These are phyloP conservation scores for Azemiops feae DNA, from an alignment of 2,113 vertebrate genomes.

Conservation along the genomic window DNA sequence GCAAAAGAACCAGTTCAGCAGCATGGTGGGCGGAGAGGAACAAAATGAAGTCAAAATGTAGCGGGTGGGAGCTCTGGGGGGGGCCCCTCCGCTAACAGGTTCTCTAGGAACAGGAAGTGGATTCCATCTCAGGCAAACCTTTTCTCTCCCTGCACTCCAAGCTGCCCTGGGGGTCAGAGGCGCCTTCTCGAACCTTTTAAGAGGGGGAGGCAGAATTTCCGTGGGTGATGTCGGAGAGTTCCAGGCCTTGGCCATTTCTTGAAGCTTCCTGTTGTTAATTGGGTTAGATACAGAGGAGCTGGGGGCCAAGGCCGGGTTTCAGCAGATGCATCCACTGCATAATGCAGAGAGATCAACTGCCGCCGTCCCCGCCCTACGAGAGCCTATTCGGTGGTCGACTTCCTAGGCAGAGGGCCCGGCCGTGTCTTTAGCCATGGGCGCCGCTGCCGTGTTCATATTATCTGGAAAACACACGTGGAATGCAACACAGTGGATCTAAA, in stretches of 20 bases:
- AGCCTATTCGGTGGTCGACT: neutral
- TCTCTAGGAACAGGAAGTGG: neutral
- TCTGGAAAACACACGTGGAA: neutral
- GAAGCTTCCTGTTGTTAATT: neutral
- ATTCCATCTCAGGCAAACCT: neutral
- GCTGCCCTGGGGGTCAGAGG: neutral
- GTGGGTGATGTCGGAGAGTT: neutral
- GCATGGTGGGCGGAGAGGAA: neutral
- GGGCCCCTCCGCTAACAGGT: neutral
- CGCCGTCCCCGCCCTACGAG: too few relatives aligned
- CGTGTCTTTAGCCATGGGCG: neutral
- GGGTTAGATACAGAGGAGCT: too few relatives aligned
- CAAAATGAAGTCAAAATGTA: neutral
- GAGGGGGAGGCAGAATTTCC: neutral
- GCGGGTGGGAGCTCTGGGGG: too few relatives aligned
- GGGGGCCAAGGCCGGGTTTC: neutral
- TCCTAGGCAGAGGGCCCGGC: neutral
- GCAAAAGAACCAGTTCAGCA: neutral
- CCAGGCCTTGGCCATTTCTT: neutral
- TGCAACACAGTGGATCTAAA: neutral
- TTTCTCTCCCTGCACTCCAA: neutral
- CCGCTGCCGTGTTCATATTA: neutral
- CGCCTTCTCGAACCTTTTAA: neutral
- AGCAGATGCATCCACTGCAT: neutral
- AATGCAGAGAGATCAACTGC: rapidly evolving